Percentiles rank a stretch among this genome's conserved stretches.
These are phyloP conservation scores for Orientallactaga sibirica DNA, from an alignment of 2,797 vertebrate genomes.

Conservation along the genomic window DNA sequence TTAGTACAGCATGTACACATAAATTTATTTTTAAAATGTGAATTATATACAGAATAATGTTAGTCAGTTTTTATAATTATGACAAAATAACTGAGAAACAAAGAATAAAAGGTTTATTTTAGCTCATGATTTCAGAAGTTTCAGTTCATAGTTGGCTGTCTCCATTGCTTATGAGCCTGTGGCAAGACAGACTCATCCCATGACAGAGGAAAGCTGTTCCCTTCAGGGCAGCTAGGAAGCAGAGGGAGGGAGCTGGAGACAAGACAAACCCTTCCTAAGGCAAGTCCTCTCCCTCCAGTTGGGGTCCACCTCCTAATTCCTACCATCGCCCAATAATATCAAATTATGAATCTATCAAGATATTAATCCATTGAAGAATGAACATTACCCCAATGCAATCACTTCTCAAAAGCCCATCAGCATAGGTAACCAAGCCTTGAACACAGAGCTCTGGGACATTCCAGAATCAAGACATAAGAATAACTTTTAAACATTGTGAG, in stretches of 20 bases:
- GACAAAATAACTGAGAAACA: background rate
- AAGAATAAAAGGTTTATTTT: background rate
- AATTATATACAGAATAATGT: conserved; percentile 20
- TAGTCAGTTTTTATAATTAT: background rate
- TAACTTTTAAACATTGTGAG: conserved; percentile 50
- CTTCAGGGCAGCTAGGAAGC: background rate
- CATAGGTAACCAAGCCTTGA: background rate
- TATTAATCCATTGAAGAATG: background rate
- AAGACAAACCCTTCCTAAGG: background rate
- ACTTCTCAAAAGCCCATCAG: background rate
- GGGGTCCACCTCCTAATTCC: background rate
- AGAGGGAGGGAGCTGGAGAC: background rate
- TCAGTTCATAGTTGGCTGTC: background rate
- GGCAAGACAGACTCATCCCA: background rate
- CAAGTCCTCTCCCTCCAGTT: background rate
- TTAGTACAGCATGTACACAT: background rate
- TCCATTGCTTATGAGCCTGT: background rate
- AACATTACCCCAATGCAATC: background rate
- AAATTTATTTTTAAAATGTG: conserved; percentile 22
- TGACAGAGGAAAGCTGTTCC: background rate
- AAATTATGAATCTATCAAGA: background rate
- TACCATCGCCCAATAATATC: background rate
- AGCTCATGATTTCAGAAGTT: background rate
- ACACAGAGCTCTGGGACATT: background rate
- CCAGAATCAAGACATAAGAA: background rate